Conservation (phyloP, 2,113 vertebrate species). For the Petroica traversi region DNA sequence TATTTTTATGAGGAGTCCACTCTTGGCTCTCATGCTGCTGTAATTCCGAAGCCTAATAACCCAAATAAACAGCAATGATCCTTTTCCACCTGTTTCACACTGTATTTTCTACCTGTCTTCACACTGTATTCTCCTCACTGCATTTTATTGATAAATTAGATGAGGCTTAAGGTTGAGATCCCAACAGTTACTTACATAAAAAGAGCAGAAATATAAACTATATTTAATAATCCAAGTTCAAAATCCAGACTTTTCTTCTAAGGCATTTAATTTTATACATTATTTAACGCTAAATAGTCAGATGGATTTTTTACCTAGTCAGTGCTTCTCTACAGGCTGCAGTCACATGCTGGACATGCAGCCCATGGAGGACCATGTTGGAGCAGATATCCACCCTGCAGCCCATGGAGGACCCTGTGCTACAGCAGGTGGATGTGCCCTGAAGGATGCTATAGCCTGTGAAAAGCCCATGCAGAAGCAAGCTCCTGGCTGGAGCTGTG, state of each 20-base stretch:
- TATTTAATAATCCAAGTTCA: background rate
- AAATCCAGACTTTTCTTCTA: background rate
- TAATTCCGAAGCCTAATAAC: background rate
- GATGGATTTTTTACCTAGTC: background rate
- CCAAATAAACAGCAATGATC: background rate
- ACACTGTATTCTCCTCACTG: background rate
- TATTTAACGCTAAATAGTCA: background rate
- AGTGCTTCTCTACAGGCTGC: background rate
- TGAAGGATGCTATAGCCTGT: background rate
- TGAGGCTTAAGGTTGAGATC: background rate
- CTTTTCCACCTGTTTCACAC: background rate
- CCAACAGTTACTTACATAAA: background rate
- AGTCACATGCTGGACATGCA: background rate
- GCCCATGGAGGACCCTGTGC: fast-evolving
- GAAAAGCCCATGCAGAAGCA: background rate
- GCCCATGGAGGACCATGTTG: background rate
- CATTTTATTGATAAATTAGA: background rate
- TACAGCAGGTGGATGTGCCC: background rate
- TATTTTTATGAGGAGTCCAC: background rate
- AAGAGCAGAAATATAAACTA: background rate
- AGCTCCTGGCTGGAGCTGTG: fast-evolving
- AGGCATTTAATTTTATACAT: background rate
- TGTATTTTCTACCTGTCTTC: background rate
- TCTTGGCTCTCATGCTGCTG: background rate
- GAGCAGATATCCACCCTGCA: background rate